Conservation (phyloP, 2,797 vertebrate species). For the Muscicapa striata region DNA sequence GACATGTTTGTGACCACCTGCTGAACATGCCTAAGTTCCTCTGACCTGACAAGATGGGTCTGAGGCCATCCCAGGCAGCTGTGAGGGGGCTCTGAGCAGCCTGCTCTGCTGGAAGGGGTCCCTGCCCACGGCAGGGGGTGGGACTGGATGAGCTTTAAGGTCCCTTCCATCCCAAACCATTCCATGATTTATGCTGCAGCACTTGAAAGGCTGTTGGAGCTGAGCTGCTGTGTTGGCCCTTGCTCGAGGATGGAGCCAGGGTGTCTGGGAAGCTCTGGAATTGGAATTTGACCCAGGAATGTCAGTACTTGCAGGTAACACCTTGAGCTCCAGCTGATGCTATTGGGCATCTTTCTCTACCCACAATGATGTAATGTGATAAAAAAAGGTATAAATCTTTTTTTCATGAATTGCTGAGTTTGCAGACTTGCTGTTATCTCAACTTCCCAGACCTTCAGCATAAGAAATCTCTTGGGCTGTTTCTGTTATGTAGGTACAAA, state of each 20-base stretch:
- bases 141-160: rapidly evolving
- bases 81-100: not conserved
- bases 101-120: not conserved
- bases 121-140: not conserved
- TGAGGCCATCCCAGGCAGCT: not conserved
- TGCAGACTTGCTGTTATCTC: not conserved
- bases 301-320: rapidly evolving
- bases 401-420: not conserved
- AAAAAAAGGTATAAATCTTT: not conserved
- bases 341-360: rapidly evolving
- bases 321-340: not conserved
- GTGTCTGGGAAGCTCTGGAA: not conserved
- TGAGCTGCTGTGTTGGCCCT: not conserved
- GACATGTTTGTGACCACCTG: not conserved
- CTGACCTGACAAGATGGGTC: rapidly evolving
- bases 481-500: rapidly evolving
- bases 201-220: not conserved
- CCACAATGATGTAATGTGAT: rapidly evolving
- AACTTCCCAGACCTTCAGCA: not conserved
- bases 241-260: not conserved
- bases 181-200: not conserved
- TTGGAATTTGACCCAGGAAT: rapidly evolving
- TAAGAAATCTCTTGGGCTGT: not conserved
- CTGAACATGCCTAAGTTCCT: not conserved
- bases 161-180: not conserved